Percentiles rank a stretch among this genome's conserved stretches.
These are phyloP conservation scores for Tetrao urogallus DNA, from an alignment of 2,113 vertebrate species.

Conservation along the genomic window DNA sequence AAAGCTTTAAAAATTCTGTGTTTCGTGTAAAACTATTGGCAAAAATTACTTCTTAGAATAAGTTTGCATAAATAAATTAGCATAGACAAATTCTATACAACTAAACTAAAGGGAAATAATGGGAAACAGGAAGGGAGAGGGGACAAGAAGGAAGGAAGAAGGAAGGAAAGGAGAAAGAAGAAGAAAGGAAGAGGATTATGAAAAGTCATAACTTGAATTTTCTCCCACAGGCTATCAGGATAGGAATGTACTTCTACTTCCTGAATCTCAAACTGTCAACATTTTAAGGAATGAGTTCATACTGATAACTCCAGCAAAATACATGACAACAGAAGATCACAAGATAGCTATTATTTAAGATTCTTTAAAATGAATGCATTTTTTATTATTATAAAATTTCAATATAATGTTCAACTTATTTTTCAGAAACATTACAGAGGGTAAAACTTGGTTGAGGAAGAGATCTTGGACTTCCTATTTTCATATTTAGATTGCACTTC, in stretches of 20 bases:
- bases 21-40: not conserved
- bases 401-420: not conserved
- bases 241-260: not conserved
- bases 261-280: not conserved
- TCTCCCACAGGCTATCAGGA: not conserved
- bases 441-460: not conserved
- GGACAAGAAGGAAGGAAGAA: not conserved
- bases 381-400: not conserved
- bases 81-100: not conserved
- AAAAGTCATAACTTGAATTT: not conserved
- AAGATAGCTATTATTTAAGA: not conserved
- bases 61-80: not conserved
- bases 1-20: not conserved
- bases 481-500: not conserved
- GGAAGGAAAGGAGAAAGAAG: not conserved
- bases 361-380: not conserved
- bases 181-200: not conserved
- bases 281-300: not conserved
- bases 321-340: not conserved
- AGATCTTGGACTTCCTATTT: not conserved
- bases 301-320: not conserved
- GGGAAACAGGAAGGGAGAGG: not conserved
- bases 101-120: not conserved
- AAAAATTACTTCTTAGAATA: not conserved
- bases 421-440: not conserved